Base-by-base conservation (phyloP, 1,140 invertebrate species). In the Carposina sasakii region DNA sequence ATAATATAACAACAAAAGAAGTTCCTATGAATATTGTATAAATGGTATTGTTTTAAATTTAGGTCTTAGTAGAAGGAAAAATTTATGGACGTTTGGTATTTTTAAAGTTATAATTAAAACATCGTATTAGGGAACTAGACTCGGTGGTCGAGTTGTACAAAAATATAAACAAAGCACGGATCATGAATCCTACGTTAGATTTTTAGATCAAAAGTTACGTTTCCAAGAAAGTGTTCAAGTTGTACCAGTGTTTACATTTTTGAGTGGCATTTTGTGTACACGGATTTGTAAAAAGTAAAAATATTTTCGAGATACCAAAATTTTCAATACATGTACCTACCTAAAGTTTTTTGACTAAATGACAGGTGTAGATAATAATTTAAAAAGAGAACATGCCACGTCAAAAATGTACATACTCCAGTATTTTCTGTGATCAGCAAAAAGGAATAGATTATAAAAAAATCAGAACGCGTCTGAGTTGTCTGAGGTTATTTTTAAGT, bases 21-120 rank as follows among this genome's bases (percentile, higher is more conserved):
- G 79, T 81, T 81, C 79, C 79, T 83, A 83, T 82, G 72, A 79
- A 81, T 79, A 79, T 79, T 81, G 72, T 84, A 81, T 84, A 81
- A 78, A 79, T 70, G 61, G 70, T 83, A 81, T 81, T 83, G 76
- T 83, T 83, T 83, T 81, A 77, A 81, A 79, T 79, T 81, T 84
- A 84, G 79, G 69, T 81, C 75, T 66, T 84, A 84, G 77, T 79
- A 76, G 76, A 79, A 74, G 67, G 77, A 73, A 78, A 77, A 84
- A 77, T 73, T 81, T 78, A 79, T 78, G 71, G 67, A 76, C 71
- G 76, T 83, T 83, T 73, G 79, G 79, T 83, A 79, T 81, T 76
- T 83, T 81, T 79, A 81, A 83, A 79, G 76, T 76, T 83, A 79
- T 81, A 75, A 78, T 62, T 71, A 75, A 71, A 63, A 42, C 67